phyloP scores from a whole-genome alignment of 2,113 vertebrate genomes.

The Orycteropus afer region DNA sequence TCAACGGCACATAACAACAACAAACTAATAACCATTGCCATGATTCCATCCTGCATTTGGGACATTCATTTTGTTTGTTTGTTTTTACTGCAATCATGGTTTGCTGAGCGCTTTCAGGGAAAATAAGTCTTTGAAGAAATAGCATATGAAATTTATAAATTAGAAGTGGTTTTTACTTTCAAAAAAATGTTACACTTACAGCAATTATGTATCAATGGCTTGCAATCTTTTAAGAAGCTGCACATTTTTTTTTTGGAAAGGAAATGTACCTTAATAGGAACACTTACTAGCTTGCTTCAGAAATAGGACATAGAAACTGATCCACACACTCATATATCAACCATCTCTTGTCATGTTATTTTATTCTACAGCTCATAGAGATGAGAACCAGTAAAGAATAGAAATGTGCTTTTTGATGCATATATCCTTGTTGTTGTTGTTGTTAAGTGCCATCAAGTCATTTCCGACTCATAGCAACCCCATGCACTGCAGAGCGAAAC shows the following conservation, averaged over 20 bases:
- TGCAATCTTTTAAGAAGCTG: conserved; percentile 35
- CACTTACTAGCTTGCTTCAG: conserved; percentile 25
- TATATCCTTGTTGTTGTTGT: not conserved
- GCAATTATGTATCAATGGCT: conserved; percentile 7
- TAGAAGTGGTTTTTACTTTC: conserved; percentile 58
- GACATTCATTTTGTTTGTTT: not conserved
- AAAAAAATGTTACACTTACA: conserved; percentile 66
- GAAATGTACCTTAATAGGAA: conserved; percentile 59
- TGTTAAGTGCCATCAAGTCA: too few relatives aligned
- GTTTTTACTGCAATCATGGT: conserved; percentile 36
- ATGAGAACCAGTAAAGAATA: conserved; percentile 43
- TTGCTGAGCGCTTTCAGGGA: conserved; percentile 56
- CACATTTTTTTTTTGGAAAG: conserved; percentile 53
- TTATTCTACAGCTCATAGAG: conserved; percentile 50
- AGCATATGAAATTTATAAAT: conserved; percentile 50
- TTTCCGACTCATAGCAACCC: too few relatives aligned
- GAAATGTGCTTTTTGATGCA: conserved; percentile 65
- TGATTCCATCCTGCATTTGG: not conserved
- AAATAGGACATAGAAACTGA: conserved; percentile 58
- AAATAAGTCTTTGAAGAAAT: conserved; percentile 57
- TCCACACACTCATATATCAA: conserved; percentile 47
- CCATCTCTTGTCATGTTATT: conserved; percentile 55
- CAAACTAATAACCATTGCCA: not conserved
- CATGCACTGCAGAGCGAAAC: too few relatives aligned
- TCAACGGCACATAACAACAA: too few relatives aligned